Conservation (phyloP, 1,140 invertebrate genomes). For the Drosophila lacteicornis region DNA sequence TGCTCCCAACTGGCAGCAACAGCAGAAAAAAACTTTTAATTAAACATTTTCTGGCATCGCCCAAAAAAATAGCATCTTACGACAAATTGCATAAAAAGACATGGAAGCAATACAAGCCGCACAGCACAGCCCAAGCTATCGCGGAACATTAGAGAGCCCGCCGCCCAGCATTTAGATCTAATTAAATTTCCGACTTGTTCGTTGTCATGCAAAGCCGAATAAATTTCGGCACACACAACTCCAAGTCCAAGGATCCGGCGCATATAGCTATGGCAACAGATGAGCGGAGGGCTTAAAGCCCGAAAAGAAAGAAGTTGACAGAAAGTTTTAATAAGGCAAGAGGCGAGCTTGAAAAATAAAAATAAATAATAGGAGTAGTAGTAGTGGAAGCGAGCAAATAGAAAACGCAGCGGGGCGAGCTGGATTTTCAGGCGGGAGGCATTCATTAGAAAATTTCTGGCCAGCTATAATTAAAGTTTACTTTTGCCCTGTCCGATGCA, state of each 20-base stretch:
- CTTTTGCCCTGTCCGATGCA: slow-evolving; percentile 75
- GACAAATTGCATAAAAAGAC: slow-evolving; percentile 68
- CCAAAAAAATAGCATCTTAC: slow-evolving; percentile 46
- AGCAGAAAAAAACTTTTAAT: slow-evolving; percentile 71
- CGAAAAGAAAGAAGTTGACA: slow-evolving; percentile 70
- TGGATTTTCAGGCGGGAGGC: slow-evolving; percentile 17
- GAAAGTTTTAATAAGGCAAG: slow-evolving; percentile 79
- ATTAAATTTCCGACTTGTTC: slow-evolving; percentile 73
- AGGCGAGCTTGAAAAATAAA: slow-evolving; percentile 37
- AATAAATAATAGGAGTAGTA: slow-evolving; percentile 33
- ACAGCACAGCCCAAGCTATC: slow-evolving; percentile 24
- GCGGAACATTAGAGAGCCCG: slow-evolving; percentile 65
- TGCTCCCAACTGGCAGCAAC: slow-evolving; percentile 31
- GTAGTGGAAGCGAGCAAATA: slow-evolving; percentile 29
- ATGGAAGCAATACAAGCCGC: slow-evolving; percentile 24
- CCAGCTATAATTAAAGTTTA: slow-evolving; percentile 82
- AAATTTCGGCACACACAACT: slow-evolving; percentile 45
- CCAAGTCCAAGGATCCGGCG: slow-evolving; percentile 7
- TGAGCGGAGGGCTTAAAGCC: slow-evolving; percentile 69
- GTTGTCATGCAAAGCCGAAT: slow-evolving; percentile 78
- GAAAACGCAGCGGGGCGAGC: slow-evolving; percentile 28
- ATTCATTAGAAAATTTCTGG: slow-evolving; percentile 74
- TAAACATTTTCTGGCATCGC: slow-evolving; percentile 77
- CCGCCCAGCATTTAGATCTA: slow-evolving; percentile 76
- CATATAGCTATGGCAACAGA: slow-evolving; percentile 65